These are phyloP conservation scores for Dynastes tityus DNA, from an alignment of 2,888 invertebrate species.

Conservation along the genomic window DNA sequence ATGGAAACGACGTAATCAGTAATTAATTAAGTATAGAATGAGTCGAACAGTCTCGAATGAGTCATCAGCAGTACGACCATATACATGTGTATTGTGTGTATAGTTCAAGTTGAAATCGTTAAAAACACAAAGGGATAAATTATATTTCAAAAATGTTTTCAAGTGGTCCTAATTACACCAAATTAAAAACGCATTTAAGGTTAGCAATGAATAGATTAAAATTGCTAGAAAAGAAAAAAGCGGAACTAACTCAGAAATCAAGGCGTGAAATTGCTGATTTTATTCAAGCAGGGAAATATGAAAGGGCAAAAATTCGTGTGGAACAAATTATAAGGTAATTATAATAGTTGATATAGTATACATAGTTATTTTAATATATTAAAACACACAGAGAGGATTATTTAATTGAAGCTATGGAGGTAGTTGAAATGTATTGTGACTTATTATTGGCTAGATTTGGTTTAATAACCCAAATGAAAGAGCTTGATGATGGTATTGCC, in stretches of 20 bases:
- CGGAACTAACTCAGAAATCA: conserved; percentile 96
- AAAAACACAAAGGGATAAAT: too few species aligned
- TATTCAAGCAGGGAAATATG: conserved; percentile 86
- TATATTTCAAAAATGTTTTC: conserved; percentile 81
- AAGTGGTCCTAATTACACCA: conserved; percentile 93
- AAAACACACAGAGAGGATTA: conserved; percentile 89
- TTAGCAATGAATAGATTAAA: conserved; percentile 95
- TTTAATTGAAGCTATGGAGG: conserved; percentile 98
- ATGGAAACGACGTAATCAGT: too few species aligned
- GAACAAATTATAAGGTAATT: conserved; percentile 93
- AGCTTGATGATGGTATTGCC: conserved; percentile 93
- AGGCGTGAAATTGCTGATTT: conserved; percentile 98
- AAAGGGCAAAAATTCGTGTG: conserved; percentile 95
- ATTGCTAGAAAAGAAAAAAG: conserved; percentile 96
- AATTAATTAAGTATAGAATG: too few species aligned
- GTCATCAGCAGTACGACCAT: too few species aligned
- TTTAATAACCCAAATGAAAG: conserved; percentile 96
- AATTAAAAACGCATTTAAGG: conserved; percentile 96
- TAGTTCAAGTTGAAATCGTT: too few species aligned
- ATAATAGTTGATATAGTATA: conserved; percentile 51
- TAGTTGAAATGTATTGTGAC: conserved; percentile 99
- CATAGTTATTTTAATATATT: neutral
- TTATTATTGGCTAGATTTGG: conserved; percentile 96
- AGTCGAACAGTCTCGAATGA: too few species aligned
- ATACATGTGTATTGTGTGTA: too few species aligned